phyloP scores from a whole-genome alignment of 2,113 vertebrate species.

The Silurus asotus region DNA sequence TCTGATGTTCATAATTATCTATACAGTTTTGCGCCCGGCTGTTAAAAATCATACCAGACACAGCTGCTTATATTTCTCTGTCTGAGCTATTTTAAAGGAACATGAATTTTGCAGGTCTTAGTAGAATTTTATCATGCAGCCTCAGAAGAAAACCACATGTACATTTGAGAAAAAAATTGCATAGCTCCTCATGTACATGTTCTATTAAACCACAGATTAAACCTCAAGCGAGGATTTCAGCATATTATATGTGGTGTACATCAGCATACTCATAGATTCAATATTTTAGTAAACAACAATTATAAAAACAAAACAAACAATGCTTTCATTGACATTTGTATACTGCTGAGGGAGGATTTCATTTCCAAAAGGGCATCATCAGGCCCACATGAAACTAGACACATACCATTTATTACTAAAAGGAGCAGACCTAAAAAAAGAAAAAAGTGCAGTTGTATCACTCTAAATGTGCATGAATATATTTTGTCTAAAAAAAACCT shows the following conservation, averaged over 20 bases:
- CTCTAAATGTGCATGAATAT: background rate
- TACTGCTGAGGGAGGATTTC: background rate
- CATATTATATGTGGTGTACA: too few species aligned
- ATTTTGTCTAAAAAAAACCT: background rate
- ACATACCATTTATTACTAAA: background rate
- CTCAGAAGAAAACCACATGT: background rate
- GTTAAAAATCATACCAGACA: background rate
- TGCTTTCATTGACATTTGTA: background rate
- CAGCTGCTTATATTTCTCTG: background rate
- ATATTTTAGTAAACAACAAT: too few species aligned
- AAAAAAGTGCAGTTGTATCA: background rate
- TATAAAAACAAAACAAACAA: too few species aligned
- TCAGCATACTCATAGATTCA: too few species aligned
- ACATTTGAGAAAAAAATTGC: background rate
- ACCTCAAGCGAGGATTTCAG: too few species aligned
- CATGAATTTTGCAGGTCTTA: background rate
- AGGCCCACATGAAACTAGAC: background rate
- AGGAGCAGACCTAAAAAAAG: too few species aligned
- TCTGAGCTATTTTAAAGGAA: background rate
- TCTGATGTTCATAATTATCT: background rate
- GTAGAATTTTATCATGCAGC: background rate
- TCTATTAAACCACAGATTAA: too few species aligned
- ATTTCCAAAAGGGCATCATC: background rate
- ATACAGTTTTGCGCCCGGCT: background rate
- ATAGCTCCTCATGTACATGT: too few species aligned